Conservation (phyloP, 2,888 invertebrate species). For the Minunthozetes semirufus region DNA sequence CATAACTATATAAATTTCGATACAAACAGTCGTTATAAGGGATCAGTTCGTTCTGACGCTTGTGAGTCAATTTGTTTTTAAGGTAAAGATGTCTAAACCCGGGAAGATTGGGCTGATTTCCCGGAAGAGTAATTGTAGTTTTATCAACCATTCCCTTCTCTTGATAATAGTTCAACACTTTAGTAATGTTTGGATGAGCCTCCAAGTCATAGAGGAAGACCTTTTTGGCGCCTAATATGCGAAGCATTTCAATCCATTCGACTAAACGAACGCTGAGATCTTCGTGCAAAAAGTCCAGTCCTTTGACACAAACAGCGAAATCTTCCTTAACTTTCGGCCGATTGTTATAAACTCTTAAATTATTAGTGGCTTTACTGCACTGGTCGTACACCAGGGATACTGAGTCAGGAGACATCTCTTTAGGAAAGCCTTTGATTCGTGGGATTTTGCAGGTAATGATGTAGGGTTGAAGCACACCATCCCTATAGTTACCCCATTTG, state of each 20-base stretch:
- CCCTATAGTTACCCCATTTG: constrained; percentile 89
- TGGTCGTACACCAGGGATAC: constrained; percentile 76
- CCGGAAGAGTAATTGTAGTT: constrained; percentile 55
- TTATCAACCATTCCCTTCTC: constrained; percentile 53
- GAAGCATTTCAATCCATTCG: constrained; percentile 87
- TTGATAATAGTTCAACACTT: constrained; percentile 60
- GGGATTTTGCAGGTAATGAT: constrained; percentile 82
- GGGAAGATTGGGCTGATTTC: constrained; percentile 51
- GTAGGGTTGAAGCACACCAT: constrained; percentile 83
- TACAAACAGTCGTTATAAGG: constrained; percentile 73
- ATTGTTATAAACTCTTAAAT: constrained; percentile 72
- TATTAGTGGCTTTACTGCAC: constrained; percentile 75
- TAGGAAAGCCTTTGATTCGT: constrained; percentile 37
- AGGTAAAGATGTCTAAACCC: constrained; percentile 49
- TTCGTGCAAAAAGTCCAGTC: constrained; percentile 83
- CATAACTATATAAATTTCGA: constrained; percentile 59
- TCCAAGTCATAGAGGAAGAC: constrained; percentile 78
- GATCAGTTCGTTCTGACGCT: constrained; percentile 63
- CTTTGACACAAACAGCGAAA: constrained; percentile 88
- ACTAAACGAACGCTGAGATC: constrained; percentile 80
- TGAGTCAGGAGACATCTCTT: constrained; percentile 52
- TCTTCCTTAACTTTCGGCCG: constrained; percentile 62
- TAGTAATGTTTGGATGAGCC: constrained; percentile 82
- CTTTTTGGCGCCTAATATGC: constrained; percentile 79
- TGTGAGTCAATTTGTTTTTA: constrained; percentile 58